A percentile compares a stretch with the other conserved stretches of the same genome.
These are phyloP conservation scores for Alviniconcha marisindica DNA, from an alignment of 1,140 invertebrate genomes.

Conservation along the genomic window DNA sequence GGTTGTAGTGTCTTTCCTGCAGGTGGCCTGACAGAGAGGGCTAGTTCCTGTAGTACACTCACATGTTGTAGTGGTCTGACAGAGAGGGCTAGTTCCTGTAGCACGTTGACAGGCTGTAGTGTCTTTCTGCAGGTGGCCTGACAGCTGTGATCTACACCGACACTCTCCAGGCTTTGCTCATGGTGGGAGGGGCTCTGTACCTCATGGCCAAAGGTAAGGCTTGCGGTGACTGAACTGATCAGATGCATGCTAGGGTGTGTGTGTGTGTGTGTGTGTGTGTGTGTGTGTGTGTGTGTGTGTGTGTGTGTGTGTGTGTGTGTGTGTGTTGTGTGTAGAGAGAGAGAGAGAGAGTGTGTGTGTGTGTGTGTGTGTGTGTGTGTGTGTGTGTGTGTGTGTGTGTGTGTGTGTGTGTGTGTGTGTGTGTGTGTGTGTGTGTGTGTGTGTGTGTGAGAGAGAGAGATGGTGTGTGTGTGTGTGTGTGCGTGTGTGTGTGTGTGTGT, in stretches of 20 bases:
- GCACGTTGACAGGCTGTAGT: no score
- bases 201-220: conserved; percentile 75
- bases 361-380: background rate
- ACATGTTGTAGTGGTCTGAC: no score
- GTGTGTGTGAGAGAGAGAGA: no score
- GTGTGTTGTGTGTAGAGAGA: background rate
- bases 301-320: background rate
- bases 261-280: background rate
- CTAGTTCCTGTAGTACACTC: no score
- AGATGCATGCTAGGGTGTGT: background rate
- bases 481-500: background rate
- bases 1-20: no score
- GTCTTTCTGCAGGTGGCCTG: conserved; percentile 76
- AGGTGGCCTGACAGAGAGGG: no score
- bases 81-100: no score
- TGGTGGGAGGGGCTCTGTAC: conserved; percentile 78
- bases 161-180: conserved; percentile 80
- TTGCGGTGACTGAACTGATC: no score
- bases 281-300: background rate
- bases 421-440: no score
- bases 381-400: background rate
- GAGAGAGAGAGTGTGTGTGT: background rate
- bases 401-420: no score
- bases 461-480: background rate
- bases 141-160: conserved; percentile 81